A percentile compares a stretch with the other conserved stretches of the same genome.
These are phyloP conservation scores for Caranx melampygus DNA, from an alignment of 2,113 vertebrate species.

Conservation along the genomic window DNA sequence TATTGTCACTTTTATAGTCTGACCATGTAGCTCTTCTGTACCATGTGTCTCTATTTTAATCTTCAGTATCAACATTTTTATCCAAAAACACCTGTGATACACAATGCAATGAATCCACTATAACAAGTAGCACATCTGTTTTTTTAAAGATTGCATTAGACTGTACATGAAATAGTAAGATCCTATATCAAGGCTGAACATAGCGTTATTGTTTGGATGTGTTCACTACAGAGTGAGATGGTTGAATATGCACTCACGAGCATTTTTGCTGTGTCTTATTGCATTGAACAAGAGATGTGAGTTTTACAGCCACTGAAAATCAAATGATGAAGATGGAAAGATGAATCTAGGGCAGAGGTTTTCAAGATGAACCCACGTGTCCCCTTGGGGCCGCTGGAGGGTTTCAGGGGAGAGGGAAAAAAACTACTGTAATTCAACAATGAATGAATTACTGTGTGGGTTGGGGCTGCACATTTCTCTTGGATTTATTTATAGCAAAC, in stretches of 20 bases:
- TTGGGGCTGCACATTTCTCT: conserved; percentile 17
- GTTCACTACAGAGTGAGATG: neutral
- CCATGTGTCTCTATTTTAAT: neutral
- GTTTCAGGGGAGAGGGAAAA: conserved; percentile 46
- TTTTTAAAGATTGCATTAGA: neutral
- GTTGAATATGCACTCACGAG: neutral
- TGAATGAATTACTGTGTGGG: conserved; percentile 44
- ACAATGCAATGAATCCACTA: neutral
- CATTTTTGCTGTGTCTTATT: neutral
- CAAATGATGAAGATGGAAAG: conserved; percentile 35
- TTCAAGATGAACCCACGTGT: conserved; percentile 47
- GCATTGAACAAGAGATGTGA: neutral
- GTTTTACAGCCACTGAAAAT: conserved; percentile 23
- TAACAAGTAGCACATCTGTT: neutral
- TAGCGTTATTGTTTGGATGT: neutral
- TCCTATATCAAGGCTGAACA: neutral
- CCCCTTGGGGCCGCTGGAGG: conserved; percentile 44
- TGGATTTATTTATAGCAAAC: conserved; percentile 37
- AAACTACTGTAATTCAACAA: conserved; percentile 37
- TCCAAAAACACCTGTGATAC: neutral
- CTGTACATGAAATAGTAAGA: neutral
- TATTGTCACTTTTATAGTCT: neutral
- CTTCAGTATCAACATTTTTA: neutral
- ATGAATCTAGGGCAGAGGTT: conserved; percentile 62
- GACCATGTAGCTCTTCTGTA: neutral